phyloP scores from a whole-genome alignment of 37 sponge, comb jelly and placozoan genomes.

The Crambe crambe region DNA sequence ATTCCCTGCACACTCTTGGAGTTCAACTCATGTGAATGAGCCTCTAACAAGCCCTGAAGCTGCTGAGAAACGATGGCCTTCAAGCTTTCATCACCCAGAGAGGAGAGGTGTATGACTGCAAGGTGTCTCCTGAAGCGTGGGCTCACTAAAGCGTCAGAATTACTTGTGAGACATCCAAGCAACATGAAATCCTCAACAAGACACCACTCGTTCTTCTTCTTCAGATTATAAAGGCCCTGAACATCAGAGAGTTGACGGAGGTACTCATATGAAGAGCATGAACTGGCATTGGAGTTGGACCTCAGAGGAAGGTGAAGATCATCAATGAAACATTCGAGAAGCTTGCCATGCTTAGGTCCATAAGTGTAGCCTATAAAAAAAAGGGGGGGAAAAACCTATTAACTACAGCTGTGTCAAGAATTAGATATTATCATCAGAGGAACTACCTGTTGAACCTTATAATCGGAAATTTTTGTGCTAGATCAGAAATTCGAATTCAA shows the following conservation, averaged over 20 bases:
- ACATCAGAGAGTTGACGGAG: constrained; percentile 79
- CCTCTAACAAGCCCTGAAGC: not conserved
- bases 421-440: too few species aligned
- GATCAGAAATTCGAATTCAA: too few species aligned
- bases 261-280: constrained; percentile 48
- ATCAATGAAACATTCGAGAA: constrained; percentile 75
- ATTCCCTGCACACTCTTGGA: not conserved
- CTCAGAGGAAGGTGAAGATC: constrained; percentile 78
- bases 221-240: constrained; percentile 70
- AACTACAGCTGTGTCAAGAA: too few species aligned
- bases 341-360: constrained; percentile 74
- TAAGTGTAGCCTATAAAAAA: constrained; percentile 67
- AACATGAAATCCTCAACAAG: constrained; percentile 75
- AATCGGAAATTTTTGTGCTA: too few species aligned
- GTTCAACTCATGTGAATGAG: not conserved
- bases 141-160: not conserved
- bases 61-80: constrained; percentile 6
- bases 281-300: not conserved
- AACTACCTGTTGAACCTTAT: too few species aligned
- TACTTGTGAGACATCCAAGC: constrained; percentile 39
- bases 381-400: too few species aligned
- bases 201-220: constrained; percentile 69
- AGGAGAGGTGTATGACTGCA: constrained; percentile 48
- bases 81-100: not conserved
- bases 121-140: constrained; percentile 66